Evolutionary conservation across 1,140 invertebrate genomes (phyloP).

Genomic region (Nautilus pompilius): DNA sequence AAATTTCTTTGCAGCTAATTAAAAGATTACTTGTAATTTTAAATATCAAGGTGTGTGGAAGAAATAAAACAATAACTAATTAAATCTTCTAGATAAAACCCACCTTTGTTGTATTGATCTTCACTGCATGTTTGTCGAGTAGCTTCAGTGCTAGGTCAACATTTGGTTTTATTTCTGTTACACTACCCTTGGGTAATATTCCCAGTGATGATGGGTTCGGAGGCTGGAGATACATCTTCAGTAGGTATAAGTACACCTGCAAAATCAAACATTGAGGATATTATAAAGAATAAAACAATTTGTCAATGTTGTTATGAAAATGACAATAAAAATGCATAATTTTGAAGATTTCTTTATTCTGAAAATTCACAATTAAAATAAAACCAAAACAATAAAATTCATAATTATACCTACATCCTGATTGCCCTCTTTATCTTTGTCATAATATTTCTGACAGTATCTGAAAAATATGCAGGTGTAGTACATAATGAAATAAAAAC

Average conservation of each 20-base stretch:
- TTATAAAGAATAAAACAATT: not conserved
- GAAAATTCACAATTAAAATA: not conserved
- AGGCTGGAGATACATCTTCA: slow-evolving; percentile 61
- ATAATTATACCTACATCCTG: slow-evolving; percentile 51
- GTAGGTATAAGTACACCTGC: slow-evolving; percentile 62
- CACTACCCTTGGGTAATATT: slow-evolving; percentile 49
- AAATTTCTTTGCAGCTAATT: too few species aligned
- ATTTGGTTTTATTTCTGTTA: slow-evolving; percentile 63
- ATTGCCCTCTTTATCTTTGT: slow-evolving; percentile 56
- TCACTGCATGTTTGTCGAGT: slow-evolving; percentile 75
- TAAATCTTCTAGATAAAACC: slow-evolving; percentile 12
- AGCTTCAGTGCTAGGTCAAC: slow-evolving; percentile 73
- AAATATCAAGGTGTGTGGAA: too few species aligned
- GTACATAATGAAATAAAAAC: too few species aligned
- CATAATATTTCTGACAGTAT: slow-evolving; percentile 72
- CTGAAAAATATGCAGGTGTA: too few species aligned
- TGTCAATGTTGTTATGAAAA: not conserved
- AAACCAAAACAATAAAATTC: not conserved
- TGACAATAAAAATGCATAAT: not conserved
- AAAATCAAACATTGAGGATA: slow-evolving; percentile 4
- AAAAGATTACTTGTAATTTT: too few species aligned
- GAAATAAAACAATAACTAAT: not conserved
- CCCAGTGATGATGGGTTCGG: slow-evolving; percentile 58
- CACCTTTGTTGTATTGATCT: slow-evolving; percentile 75
- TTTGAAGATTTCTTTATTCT: not conserved